phyloP scores from a whole-genome alignment of 2,888 invertebrate species.

The Sthenelais limicola region DNA sequence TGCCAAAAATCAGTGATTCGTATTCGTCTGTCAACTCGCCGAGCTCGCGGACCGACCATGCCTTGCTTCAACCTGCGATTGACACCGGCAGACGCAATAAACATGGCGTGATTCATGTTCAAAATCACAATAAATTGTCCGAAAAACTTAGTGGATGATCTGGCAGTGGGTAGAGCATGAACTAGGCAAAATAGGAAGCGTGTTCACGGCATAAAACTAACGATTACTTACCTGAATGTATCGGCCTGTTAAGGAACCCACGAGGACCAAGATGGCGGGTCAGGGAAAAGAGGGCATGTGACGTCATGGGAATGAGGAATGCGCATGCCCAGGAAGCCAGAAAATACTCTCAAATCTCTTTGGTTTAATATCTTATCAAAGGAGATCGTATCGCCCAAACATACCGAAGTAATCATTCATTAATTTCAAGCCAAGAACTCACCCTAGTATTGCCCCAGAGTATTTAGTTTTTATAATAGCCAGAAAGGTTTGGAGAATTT shows the following conservation, averaged over 20 bases:
- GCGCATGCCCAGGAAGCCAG: constrained; percentile 1
- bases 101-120: neutral
- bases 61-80: constrained; percentile 10
- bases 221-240: constrained; percentile 37
- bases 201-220: neutral
- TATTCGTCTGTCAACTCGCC: neutral
- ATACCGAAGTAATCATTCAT: too few species aligned
- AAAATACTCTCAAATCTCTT: constrained; percentile 10
- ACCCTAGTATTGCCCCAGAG: too few species aligned
- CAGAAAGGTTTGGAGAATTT: constrained; percentile 40
- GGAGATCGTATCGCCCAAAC: too few species aligned
- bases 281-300: constrained; percentile 41
- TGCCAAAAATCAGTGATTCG: too few species aligned
- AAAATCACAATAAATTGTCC: neutral
- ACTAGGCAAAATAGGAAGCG: neutral
- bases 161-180: neutral
- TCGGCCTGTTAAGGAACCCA: constrained; percentile 37
- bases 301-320: constrained; percentile 28
- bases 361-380: neutral
- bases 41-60: neutral
- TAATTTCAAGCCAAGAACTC: too few species aligned
- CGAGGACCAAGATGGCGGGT: constrained; percentile 43
- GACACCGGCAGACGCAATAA: constrained; percentile 14
- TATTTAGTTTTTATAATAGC: too few species aligned
- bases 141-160: neutral